Evolutionary conservation across 2,797 vertebrate species (phyloP), one percentile per base, ranked within the genome.

Genomic region (Chaunax sp.): DNA sequence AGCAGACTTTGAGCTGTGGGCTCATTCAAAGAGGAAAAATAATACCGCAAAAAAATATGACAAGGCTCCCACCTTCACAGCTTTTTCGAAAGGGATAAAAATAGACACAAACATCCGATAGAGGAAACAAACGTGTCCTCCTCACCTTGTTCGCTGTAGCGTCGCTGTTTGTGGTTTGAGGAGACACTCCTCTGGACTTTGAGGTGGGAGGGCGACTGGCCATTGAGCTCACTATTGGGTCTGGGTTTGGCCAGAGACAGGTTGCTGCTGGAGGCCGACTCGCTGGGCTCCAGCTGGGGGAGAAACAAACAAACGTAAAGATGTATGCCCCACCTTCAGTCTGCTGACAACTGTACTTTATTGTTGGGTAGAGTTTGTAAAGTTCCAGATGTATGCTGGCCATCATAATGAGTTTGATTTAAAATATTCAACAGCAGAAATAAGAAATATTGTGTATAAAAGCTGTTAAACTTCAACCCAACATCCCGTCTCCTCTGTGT

Each of bases 121-220:
- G 28, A n/a, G 20, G 14, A 0, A 30, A 45, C 16, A 13, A 37
- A 0, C 2, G 23, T 1, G 22, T 15, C 6, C 28, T 15, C 11
- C 92, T 93, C 79, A 99, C 98, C 97, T 25, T 99, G 98, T 72
- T 99, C 98, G 52, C 98, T 99, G 92, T 98, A 99, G 44, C 98
- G 96, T 69, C 98, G 90, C 89, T 98, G 96, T 67, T 99, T 99
- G 90, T 99, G 97, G 90, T 93, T 98, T 79, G 97, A 97, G 55
- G 97, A 98, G 83, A 95, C 90, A 69, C 95, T 98, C 91, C 98
- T 93, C 89, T 97, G 97, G 76, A 96, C 97, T 88, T 97, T 99
- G 88, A 96, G 95, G 87, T 99, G 98, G 5, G 93, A 90, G 65
- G 98, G 98, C 10, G 98, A 99, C 90, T 98, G 97, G 68, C 95